Evolutionary conservation across 2,113 vertebrate genomes (phyloP), one percentile per base, ranked within the genome.

Genomic region (Dinomys branickii): DNA sequence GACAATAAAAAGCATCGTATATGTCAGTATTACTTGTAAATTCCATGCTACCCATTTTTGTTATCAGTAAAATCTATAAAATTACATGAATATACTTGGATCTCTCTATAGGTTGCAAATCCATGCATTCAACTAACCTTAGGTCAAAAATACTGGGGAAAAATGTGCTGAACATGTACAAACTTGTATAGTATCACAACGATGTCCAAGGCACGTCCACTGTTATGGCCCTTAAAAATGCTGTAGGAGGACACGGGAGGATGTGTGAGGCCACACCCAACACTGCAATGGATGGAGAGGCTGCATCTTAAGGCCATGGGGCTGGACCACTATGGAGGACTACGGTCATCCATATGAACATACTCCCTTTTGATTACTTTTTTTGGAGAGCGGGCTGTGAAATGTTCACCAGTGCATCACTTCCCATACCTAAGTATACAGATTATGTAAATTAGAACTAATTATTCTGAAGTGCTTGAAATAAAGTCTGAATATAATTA

Each of bases 391-490:
- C 54, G 26, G 22, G 73, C 2, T 75, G 73, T 50, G 71, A 75
- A 92, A 94, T 52, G 52, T 84, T 87, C n/a, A 87, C 4, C 41
- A 52, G 44, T 11, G 77, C 14, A 87, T 35, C 47, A 88, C 44
- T 65, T 44, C 22, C 63, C 38, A 26, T n/a, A 90, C 56, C 56
- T n/a, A 67, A 47, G 35, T 10, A 58, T 14, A 16, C 1, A 3
- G 47, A 44, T 35, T 61, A 56, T 56, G 61, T 58, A 90, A 92
- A 65, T 86, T 11, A 84, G 20, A 88, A 28, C 85, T 47, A 61
- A 75, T 92, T 92, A 92, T 58, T 86, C 85, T 73, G 59, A 92
- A 94, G 92, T 67, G 35, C 47, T 94, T 90, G 50, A 82, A 94
- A 92, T 83, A 86, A 81, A 69, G 35, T 87, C 14, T 73, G 52